Evolutionary conservation across 2,888 invertebrate genomes (phyloP).

Genomic region (Drosophila kambysellisi): DNA sequence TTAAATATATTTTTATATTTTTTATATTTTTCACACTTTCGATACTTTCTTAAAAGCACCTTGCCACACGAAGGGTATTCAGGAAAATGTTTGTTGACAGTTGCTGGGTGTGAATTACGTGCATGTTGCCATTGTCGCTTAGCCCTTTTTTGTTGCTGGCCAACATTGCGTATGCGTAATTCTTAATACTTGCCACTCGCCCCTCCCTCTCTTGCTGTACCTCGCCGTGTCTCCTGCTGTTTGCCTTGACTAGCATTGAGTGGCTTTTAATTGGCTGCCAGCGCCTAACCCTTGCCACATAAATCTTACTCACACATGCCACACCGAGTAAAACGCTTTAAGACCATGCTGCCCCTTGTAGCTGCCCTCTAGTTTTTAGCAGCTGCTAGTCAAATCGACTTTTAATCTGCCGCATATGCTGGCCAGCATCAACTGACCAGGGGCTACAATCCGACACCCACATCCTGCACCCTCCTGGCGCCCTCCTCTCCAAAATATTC

Average conservation of each 20-base stretch:
- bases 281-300: slow-evolving; percentile 57
- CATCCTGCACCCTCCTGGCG: not conserved
- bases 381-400: slow-evolving; percentile 69
- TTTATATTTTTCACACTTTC: not conserved
- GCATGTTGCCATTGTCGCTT: slow-evolving; percentile 25
- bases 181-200: slow-evolving; percentile 24
- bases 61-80: not conserved
- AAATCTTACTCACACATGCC: slow-evolving; percentile 57
- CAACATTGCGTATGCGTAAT: slow-evolving; percentile 74
- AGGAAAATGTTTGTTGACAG: slow-evolving; percentile 39
- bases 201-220: not conserved
- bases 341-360: not conserved
- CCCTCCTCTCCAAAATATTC: not conserved
- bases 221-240: not conserved
- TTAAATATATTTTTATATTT: not conserved
- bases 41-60: not conserved
- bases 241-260: slow-evolving; percentile 63
- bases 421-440: slow-evolving; percentile 60
- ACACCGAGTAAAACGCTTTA: slow-evolving; percentile 20
- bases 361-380: slow-evolving; percentile 12
- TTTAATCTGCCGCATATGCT: slow-evolving; percentile 75
- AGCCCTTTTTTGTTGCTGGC: slow-evolving; percentile 18
- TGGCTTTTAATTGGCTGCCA: slow-evolving; percentile 75
- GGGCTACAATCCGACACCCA: slow-evolving; percentile 26
- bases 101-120: slow-evolving; percentile 37